phyloP scores from a whole-genome alignment of 2,888 invertebrate species.

The Pyrochroa serraticornis region DNA sequence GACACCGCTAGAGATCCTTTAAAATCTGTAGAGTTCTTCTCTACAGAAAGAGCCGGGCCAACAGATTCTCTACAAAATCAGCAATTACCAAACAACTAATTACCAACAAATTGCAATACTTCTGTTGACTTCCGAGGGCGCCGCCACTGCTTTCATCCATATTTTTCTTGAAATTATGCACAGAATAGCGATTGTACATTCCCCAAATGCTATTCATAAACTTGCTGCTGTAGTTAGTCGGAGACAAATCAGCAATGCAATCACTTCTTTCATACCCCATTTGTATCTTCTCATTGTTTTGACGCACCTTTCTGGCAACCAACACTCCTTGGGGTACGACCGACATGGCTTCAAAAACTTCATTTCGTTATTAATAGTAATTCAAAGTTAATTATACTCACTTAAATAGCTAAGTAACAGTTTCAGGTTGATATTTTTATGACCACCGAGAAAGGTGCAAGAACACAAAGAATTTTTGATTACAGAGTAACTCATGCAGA shows the following conservation, averaged over 20 bases:
- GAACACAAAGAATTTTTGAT: too few species aligned
- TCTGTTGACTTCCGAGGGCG: constrained; percentile 33
- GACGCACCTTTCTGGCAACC: constrained; percentile 72
- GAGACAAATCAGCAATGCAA: constrained; percentile 64
- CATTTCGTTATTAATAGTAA: too few species aligned
- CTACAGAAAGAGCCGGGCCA: constrained; percentile 2
- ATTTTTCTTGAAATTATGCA: constrained; percentile 84
- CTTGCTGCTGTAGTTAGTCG: constrained; percentile 82
- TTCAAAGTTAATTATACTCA: too few species aligned
- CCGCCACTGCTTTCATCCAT: constrained; percentile 62
- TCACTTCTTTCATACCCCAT: constrained; percentile 59
- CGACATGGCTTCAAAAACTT: constrained; percentile 62
- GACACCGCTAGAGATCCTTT: constrained; percentile 9
- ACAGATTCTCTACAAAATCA: neutral
- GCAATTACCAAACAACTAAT: neutral
- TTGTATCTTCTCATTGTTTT: constrained; percentile 64
- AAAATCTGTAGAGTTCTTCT: constrained; percentile 4
- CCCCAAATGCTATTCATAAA: constrained; percentile 93
- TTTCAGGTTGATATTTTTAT: too few species aligned
- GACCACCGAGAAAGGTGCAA: too few species aligned
- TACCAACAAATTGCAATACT: constrained; percentile 27
- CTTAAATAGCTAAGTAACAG: too few species aligned
- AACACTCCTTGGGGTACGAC: constrained; percentile 80
- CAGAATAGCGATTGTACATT: constrained; percentile 86
- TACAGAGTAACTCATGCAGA: too few species aligned